Conservation (phyloP, 2,888 invertebrate species). For the Hyposoter didymator region DNA sequence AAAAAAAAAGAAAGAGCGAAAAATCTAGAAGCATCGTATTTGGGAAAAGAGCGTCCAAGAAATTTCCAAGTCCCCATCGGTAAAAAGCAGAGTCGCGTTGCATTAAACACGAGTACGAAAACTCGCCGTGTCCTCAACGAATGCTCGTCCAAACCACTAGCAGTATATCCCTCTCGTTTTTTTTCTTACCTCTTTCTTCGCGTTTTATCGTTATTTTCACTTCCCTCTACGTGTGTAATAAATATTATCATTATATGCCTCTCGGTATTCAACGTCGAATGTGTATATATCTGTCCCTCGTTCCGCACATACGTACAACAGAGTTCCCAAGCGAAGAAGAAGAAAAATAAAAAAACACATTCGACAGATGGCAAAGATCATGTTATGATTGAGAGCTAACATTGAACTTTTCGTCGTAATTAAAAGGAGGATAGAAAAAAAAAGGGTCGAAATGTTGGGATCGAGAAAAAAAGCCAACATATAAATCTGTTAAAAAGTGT, state of each 20-base stretch:
- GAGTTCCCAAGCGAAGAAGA: slow-evolving; percentile 43
- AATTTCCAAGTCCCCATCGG: slow-evolving; percentile 56
- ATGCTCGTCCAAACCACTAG: slow-evolving; percentile 22
- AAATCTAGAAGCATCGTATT: background rate
- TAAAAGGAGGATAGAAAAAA: slow-evolving; percentile 47
- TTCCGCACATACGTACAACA: slow-evolving; percentile 20
- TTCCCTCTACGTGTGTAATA: slow-evolving; percentile 16
- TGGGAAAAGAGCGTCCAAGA: slow-evolving; percentile 1
- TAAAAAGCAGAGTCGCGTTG: slow-evolving; percentile 55
- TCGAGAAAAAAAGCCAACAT: background rate
- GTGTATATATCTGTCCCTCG: slow-evolving; percentile 15
- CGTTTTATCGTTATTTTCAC: background rate
- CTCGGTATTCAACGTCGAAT: slow-evolving; percentile 30
- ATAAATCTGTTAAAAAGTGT: slow-evolving; percentile 23
- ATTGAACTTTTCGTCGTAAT: slow-evolving; percentile 12
- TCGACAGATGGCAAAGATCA: slow-evolving; percentile 81
- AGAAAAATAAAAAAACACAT: slow-evolving; percentile 74
- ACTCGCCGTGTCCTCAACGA: slow-evolving; percentile 14
- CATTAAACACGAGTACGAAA: slow-evolving; percentile 13
- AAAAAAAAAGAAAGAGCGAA: slow-evolving; percentile 12
- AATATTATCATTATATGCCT: slow-evolving; percentile 22
- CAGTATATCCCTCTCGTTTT: slow-evolving; percentile 16
- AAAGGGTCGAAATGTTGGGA: slow-evolving; percentile 59
- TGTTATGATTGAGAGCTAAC: slow-evolving; percentile 78
- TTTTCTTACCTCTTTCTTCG: slow-evolving; percentile 14